Evolutionary conservation across 2,797 vertebrate species (phyloP), one percentile per base, ranked within the genome.

Genomic region (Geotrypetes seraphini): DNA sequence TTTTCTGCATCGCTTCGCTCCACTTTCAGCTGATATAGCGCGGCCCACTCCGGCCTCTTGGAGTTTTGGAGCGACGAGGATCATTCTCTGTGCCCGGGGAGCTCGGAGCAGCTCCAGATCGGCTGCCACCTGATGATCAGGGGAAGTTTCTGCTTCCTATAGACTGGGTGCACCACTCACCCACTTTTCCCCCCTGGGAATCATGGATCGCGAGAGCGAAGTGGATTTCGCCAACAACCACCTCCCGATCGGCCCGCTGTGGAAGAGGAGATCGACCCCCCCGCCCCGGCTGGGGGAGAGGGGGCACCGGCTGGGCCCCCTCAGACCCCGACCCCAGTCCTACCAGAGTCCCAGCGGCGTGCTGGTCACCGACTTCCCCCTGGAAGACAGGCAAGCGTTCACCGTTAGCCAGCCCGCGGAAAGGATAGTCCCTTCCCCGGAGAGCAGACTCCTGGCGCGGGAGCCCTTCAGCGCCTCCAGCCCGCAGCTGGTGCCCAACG

Each of bases 271-370:
- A 8, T 50, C 75, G 3, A 61, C 66, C 31, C 70, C 71, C 23
- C 58, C 52, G 17, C 60, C 55, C 29, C 63, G 42, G 10, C 42
- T 34, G 44, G 33, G 60, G 39, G 60, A 37, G 56, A 75, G 71
- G 8, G 25, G 21, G 12, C 25, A 22, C 18, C 39, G 19, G 33
- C 28, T 2, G 33, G 30, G 28, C 74, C 49, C 24, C 28, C 51
- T 15, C n/a, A 34, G 16, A 36, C 39, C 76, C 0, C 69, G 90
- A 46, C 90, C 92, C 1, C 57, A 76, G 33, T 91, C 91, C 10
- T 91, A 86, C 59, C 89, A 90, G 69, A 71, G 69, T 13, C 83
- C 87, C 8, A 72, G 43, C 50, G 84, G 90, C 8, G 59, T 87
- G 32, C 63, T 63, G 8, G 61, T 69, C 16, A 87, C 84, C 0